Base-by-base conservation (phyloP, 2,888 invertebrate genomes). In the Drosophila multiciliata region DNA sequence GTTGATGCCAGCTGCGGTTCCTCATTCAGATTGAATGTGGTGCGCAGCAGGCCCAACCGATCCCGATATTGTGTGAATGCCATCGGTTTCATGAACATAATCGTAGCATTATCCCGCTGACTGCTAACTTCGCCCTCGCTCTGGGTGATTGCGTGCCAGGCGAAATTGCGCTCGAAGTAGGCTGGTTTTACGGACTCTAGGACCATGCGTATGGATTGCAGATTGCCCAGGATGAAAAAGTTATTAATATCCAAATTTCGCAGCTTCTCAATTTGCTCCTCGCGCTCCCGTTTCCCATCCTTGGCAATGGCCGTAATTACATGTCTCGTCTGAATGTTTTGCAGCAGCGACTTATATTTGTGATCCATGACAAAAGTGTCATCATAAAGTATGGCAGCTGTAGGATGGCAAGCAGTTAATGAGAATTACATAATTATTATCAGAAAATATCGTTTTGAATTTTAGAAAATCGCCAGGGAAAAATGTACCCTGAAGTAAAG, bases 301-400 rank as follows among this genome's bases (percentile, higher is more conserved):
- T 95, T 95, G 79, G 95, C 94, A 68, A 94, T 94, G 40, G 94
- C 94, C 5, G 96, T 95, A 73, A 98, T 98, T 1, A 98, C 96
- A 92, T 98, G 98, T 12, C 98, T 95, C 0, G 98, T 97, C 8
- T 98, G 97, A 65, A 98, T 96, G 91, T 98, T 98, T 92, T 97
- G 96, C 42, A 98, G 94, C 11, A 98, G 93, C 12, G 97, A 96
- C 93, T 98, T 98, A 93, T 98, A 98, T 93, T 98, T 98, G 94
- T 98, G 97, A 90, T 98, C 97, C 97, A 98, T 97, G 15, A 97
- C 96, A 91, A 98, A 98, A 45, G 96, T 95, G 32, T 96, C 95
- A 89, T 99, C 98, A 91, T 97, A 98, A 53, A 99, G 94, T 57
- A 99, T 97, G 8, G 97, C 98, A 17, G 98, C 83, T 84, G 17